Conservation (phyloP, 2,113 vertebrate genomes). For the Etia nguti region DNA sequence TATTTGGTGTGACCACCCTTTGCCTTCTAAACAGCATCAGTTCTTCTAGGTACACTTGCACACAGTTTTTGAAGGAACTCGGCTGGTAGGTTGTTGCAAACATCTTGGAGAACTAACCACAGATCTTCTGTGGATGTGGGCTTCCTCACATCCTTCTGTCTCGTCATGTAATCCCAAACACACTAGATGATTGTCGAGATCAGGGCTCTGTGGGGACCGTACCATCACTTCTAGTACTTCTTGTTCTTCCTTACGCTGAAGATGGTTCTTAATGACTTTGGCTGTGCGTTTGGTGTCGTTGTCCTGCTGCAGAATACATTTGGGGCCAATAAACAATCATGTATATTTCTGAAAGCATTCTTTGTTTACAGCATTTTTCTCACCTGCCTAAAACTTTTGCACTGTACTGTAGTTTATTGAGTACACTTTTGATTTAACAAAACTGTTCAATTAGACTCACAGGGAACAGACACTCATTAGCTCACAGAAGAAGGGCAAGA, state of each 20-base stretch:
- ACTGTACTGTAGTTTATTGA: not conserved
- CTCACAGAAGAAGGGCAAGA: not conserved
- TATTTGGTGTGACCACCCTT: not conserved
- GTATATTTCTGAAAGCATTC: not conserved
- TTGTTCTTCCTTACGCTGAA: not conserved
- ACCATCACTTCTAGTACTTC: not conserved
- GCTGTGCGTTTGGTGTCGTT: not conserved
- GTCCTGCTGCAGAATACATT: not conserved
- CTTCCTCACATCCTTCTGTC: not conserved
- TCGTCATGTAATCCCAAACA: not conserved
- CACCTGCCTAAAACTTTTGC: not conserved
- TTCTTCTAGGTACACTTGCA: not conserved
- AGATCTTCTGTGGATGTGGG: not conserved
- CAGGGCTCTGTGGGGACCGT: not conserved
- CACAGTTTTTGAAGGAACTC: not conserved
- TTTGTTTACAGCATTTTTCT: not conserved
- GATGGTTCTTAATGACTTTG: not conserved
- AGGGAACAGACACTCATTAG: not conserved
- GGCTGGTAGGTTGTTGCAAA: not conserved
- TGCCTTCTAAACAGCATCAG: not conserved
- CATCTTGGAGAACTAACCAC: not conserved
- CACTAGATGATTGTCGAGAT: not conserved
- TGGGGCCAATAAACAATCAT: not conserved
- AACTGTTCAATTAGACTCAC: not conserved
- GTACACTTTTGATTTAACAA: not conserved